phyloP scores from a whole-genome alignment of 2,797 vertebrate genomes.

The Anisognathus igniventris region DNA sequence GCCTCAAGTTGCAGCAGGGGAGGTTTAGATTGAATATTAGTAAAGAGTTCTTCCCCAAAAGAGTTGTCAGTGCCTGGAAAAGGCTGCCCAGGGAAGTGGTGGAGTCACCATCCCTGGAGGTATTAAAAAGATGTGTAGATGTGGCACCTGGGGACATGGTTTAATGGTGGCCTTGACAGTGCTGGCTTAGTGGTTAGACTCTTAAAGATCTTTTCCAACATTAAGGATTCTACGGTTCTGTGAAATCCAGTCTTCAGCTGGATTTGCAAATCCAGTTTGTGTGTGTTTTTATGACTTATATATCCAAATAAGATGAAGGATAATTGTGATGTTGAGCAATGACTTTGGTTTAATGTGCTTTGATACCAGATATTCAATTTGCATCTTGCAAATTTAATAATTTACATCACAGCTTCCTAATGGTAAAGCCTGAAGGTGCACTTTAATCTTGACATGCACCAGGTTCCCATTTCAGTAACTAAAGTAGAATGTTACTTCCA shows the following conservation, averaged over 20 bases:
- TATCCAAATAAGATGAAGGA: neutral
- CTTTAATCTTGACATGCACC: neutral
- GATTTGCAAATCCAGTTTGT: neutral
- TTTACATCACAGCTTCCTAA: neutral
- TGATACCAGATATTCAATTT: neutral
- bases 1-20: neutral
- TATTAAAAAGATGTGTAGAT: neutral
- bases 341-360: neutral
- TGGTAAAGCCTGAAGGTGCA: neutral
- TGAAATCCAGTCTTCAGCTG: neutral
- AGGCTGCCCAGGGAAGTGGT: neutral
- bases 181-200: neutral
- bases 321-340: neutral
- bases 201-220: neutral
- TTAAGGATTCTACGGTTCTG: neutral
- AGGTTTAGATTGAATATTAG: neutral
- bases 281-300: neutral
- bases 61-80: neutral
- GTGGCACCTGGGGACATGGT: neutral
- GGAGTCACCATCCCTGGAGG: neutral
- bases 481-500: neutral
- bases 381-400: neutral
- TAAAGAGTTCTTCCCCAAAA: neutral
- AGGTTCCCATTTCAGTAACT: neutral
- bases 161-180: neutral